Base-by-base conservation (phyloP, 2,888 invertebrate species). In the Hedychridium roseum region DNA sequence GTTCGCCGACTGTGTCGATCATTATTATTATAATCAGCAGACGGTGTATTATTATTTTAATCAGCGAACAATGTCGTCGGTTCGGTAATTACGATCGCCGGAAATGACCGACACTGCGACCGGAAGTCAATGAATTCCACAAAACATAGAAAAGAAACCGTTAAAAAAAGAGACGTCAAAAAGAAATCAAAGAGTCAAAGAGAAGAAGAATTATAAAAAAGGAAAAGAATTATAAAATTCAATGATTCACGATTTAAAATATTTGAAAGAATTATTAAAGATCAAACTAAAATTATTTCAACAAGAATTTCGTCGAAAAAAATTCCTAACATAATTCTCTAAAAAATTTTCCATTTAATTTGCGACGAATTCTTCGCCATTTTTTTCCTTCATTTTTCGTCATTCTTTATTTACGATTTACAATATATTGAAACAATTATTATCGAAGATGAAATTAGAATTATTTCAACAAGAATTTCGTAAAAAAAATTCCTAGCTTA, bases 281-380 rank as follows among this genome's bases (percentile, higher is more conserved):
- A n/a, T n/a, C n/a, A n/a, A 23, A 26, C 15, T 37, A 15, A 7
- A n/a, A 6, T 23, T 23, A 6, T 23, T 23, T 23, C 23, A 5
- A 23, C 23, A 23, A 23, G 5, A 23, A 9, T 23, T 23, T 9
- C 23, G 23, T 5, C 9, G n/a, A 23, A 23, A 6, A 9, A 23
- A 23, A 23, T 23, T 9, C 23, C 5, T 23, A 6, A 9, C 9
- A 6, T 6, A 53, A 43, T 46, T 45, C 9, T 6, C 12, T 46
- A 45, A 43, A 47, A 56, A 5, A 21, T 23, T 30, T 39, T 20
- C 26, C n/a, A n/a, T 18, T 37, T 27, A 26, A 37, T 28, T 2
- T 18, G 6, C 3, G 9, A 12, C n/a, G 5, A 28, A 7, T 3
- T 31, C 31, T 31, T 31, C 15, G 12, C 14, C 12, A 15, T 31